phyloP scores from a whole-genome alignment of 2,797 vertebrate species.

The Ctenochaetus hawaiiensis region DNA sequence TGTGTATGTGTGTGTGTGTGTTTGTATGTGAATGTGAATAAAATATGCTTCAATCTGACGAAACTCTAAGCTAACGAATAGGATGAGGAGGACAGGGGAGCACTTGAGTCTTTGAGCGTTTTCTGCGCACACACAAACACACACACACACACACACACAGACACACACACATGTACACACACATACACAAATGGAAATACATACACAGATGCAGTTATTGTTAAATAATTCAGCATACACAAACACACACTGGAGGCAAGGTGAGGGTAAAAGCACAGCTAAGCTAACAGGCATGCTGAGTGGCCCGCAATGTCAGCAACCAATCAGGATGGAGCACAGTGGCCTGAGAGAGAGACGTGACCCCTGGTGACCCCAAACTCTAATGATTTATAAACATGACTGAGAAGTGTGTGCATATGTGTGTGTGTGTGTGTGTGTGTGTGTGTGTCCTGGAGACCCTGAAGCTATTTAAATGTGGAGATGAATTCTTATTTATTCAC shows the following conservation, averaged over 20 bases:
- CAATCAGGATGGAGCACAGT: constrained; percentile 75
- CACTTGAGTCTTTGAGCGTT: constrained; percentile 68
- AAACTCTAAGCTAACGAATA: constrained; percentile 65
- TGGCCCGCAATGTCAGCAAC: constrained; percentile 76
- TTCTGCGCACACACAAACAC: constrained; percentile 34
- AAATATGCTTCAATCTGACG: constrained; percentile 58
- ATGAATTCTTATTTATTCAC: constrained; percentile 84
- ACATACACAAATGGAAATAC: constrained; percentile 65
- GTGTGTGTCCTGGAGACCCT: constrained; percentile 57
- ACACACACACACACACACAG: constrained; percentile 35
- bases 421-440: constrained; percentile 22
- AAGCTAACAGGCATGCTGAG: constrained; percentile 76
- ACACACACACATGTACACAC: constrained; percentile 37
- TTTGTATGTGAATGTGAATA: constrained; percentile 30
- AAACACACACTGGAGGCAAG: constrained; percentile 79
- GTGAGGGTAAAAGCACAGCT: constrained; percentile 73
- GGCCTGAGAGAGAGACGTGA: constrained; percentile 72
- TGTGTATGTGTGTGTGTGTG: constrained; percentile 6
- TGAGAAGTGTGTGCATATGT: constrained; percentile 45
- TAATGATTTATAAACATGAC: constrained; percentile 83
- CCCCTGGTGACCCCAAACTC: constrained; percentile 74
- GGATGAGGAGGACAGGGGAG: constrained; percentile 48
- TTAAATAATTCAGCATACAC: constrained; percentile 80
- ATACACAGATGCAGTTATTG: constrained; percentile 70
- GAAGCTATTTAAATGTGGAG: constrained; percentile 80